These are phyloP conservation scores for Podocnemis expansa DNA, from an alignment of 2,113 vertebrate species.

Conservation along the genomic window DNA sequence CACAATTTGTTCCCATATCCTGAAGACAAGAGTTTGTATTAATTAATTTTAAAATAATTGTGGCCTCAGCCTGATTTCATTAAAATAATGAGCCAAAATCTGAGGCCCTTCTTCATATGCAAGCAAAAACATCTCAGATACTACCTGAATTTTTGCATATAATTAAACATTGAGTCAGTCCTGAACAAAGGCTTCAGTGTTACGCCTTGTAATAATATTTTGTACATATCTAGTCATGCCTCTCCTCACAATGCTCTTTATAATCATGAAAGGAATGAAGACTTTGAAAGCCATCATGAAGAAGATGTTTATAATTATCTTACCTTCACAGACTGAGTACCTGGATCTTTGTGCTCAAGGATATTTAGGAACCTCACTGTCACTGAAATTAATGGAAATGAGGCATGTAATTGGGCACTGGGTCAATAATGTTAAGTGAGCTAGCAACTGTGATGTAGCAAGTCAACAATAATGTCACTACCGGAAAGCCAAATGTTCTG, in stretches of 20 bases:
- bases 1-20: neutral
- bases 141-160: neutral
- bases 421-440: neutral
- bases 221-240: neutral
- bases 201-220: neutral
- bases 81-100: neutral
- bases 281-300: neutral
- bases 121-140: neutral
- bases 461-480: neutral
- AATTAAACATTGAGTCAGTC: neutral
- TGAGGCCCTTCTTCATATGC: neutral
- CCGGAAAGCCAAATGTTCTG: neutral
- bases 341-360: neutral
- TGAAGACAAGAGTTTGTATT: neutral
- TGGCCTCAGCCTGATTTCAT: neutral
- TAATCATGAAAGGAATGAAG: neutral
- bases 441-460: neutral
- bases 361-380: neutral
- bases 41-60: neutral
- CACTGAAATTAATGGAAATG: neutral
- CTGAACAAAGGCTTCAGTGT: neutral
- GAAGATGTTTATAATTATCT: neutral
- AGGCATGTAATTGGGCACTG: neutral
- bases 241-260: neutral
- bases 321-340: neutral